Evolutionary conservation across 2,888 invertebrate species (phyloP).

Genomic region (Rhagonycha fulva): DNA sequence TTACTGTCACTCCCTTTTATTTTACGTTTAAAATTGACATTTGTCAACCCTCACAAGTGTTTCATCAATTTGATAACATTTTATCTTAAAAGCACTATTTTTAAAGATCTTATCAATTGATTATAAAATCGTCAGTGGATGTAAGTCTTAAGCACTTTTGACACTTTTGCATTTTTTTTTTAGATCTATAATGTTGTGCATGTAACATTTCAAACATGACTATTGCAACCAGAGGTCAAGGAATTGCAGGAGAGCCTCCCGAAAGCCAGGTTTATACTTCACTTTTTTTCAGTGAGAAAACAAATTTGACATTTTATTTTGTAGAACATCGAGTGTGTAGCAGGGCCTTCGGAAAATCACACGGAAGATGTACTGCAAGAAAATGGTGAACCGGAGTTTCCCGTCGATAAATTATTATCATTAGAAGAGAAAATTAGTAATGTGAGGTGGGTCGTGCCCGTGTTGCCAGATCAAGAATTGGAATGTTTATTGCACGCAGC

Average conservation of each 20-base stretch:
- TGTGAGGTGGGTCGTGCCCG: constrained; percentile 96
- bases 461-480: constrained; percentile 93
- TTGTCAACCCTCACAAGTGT: constrained; percentile 35
- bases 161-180: constrained; percentile 34
- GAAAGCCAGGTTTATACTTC: constrained; percentile 52
- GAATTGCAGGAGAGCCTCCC: constrained; percentile 62
- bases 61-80: constrained; percentile 4
- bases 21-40: constrained; percentile 43
- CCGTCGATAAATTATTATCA: constrained; percentile 81
- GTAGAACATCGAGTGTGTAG: constrained; percentile 31
- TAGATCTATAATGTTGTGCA: constrained; percentile 48
- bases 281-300: neutral
- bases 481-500: constrained; percentile 89
- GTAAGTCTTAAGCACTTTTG: neutral
- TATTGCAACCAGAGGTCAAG: constrained; percentile 66
- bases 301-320: constrained; percentile 10
- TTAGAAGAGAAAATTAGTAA: constrained; percentile 96
- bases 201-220: constrained; percentile 56
- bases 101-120: neutral
- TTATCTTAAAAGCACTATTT: neutral
- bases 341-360: constrained; percentile 43
- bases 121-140: neutral
- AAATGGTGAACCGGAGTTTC: constrained; percentile 73
- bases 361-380: constrained; percentile 49
- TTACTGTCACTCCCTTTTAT: constrained; percentile 54